Evolutionary conservation across 2,888 invertebrate genomes (phyloP).

Genomic region (Kuschelorhynchus macadamiae): DNA sequence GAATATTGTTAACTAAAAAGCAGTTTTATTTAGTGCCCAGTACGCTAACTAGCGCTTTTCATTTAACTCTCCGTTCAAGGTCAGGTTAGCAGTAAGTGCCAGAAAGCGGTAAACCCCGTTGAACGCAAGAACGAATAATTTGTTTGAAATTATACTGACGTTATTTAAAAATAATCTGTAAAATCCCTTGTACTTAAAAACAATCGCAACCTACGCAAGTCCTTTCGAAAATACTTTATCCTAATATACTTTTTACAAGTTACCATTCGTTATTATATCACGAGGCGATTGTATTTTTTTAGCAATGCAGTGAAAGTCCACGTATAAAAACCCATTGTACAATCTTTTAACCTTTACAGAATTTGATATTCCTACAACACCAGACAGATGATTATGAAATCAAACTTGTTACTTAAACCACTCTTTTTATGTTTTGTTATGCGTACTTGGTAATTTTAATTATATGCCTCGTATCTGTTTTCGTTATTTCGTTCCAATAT

Average conservation of each 20-base stretch:
- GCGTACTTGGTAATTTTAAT: conserved; percentile 30
- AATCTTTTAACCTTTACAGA: conserved; percentile 34
- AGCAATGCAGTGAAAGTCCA: conserved; percentile 29
- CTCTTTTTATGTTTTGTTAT: conserved; percentile 27
- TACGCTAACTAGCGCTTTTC: too few relatives aligned
- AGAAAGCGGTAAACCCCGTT: too few relatives aligned
- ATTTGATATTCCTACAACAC: conserved; percentile 34
- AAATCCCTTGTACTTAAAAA: too few relatives aligned
- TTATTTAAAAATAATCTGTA: too few relatives aligned
- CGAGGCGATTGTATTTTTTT: conserved; percentile 28
- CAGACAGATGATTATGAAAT: conserved; percentile 18
- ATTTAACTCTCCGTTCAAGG: too few relatives aligned
- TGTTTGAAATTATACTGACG: too few relatives aligned
- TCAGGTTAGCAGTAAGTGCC: too few relatives aligned
- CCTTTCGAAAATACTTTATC: neutral
- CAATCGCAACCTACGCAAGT: too few relatives aligned
- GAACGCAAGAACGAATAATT: too few relatives aligned
- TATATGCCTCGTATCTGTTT: conserved; percentile 10
- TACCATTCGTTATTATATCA: conserved; percentile 9
- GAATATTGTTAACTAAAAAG: too few relatives aligned
- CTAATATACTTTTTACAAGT: conserved; percentile 2
- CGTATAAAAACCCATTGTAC: conserved; percentile 30
- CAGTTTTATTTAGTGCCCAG: too few relatives aligned
- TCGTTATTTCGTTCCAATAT: neutral
- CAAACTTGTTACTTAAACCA: conserved; percentile 25